Conservation (phyloP, 2,888 invertebrate genomes). For the Lasioglossum morio region DNA sequence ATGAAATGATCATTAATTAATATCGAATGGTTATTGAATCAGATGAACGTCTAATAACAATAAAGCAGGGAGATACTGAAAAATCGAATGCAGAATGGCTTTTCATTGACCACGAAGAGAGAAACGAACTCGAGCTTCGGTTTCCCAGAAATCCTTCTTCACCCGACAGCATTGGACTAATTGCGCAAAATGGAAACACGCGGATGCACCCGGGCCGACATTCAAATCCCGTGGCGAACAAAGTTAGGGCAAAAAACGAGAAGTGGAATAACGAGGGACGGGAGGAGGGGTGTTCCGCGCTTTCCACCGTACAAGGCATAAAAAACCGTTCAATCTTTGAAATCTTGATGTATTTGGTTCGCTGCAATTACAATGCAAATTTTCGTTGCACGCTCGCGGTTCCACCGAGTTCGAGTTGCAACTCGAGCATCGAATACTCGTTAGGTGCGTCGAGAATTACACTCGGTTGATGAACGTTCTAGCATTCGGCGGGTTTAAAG, state of each 20-base stretch:
- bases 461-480: constrained; percentile 15
- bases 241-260: constrained; percentile 6
- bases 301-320: neutral
- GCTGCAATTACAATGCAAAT: constrained; percentile 2
- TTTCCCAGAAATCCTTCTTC: constrained; percentile 21
- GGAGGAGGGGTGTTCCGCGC: neutral
- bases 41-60: neutral
- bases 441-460: constrained; percentile 4
- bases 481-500: neutral
- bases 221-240: neutral
- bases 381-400: neutral
- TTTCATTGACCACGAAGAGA: constrained; percentile 10
- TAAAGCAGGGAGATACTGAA: neutral
- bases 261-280: neutral
- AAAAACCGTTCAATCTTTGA: constrained; percentile 8
- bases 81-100: neutral
- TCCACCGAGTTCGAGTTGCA: neutral
- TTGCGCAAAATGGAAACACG: constrained; percentile 4
- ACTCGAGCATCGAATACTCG: constrained; percentile 2
- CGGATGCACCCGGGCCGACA: neutral
- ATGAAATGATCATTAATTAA: neutral
- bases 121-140: neutral
- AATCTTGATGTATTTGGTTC: neutral
- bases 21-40: neutral
- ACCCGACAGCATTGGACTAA: constrained; percentile 17